Evolutionary conservation across 2,797 vertebrate species (phyloP).

Genomic region (Zenarchopterus dispar): DNA sequence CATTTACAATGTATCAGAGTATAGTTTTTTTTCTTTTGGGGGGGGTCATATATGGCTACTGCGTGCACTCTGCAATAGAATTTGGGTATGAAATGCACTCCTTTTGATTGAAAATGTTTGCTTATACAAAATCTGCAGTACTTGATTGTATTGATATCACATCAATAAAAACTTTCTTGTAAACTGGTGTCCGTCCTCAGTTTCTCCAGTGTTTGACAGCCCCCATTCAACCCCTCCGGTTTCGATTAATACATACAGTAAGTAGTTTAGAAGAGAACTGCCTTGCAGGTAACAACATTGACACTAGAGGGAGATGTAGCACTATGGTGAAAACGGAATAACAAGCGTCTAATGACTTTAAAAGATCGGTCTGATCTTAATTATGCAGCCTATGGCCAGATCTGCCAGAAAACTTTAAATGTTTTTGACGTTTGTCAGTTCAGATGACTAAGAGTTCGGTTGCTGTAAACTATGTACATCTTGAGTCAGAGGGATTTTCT

Average conservation of each 20-base stretch:
- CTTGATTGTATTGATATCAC: slow-evolving; percentile 93
- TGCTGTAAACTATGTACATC: not conserved
- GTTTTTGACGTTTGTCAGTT: not conserved
- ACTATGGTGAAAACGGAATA: not conserved
- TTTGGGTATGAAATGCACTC: slow-evolving; percentile 91
- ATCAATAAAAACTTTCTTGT: slow-evolving; percentile 90
- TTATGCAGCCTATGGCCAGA: not conserved
- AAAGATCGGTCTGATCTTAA: not conserved
- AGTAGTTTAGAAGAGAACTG: no score
- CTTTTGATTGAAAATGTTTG: slow-evolving; percentile 87
- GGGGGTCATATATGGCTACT: slow-evolving; percentile 89
- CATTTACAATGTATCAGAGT: slow-evolving; percentile 86
- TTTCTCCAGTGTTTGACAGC: slow-evolving; percentile 18
- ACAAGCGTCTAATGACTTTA: not conserved
- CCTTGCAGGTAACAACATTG: slow-evolving; percentile 23
- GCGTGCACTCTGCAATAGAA: slow-evolving; percentile 89
- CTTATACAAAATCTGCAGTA: slow-evolving; percentile 91
- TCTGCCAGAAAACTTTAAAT: not conserved
- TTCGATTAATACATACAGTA: no score
- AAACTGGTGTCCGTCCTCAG: slow-evolving; percentile 54
- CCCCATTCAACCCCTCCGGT: no score
- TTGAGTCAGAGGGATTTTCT: no score
- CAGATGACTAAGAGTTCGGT: not conserved
- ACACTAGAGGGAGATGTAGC: slow-evolving; percentile 69
- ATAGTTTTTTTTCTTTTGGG: slow-evolving; percentile 73